A percentile compares a stretch with the other conserved stretches of the same genome.
Conservation (phyloP, 1,140 invertebrate species). For the Bombyx mori region ASM3026992v2 NC_085116.1:8940501-8941000, state of each 20-base stretch:
- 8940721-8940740: conserved; percentile 67
- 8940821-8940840: conserved; percentile 73
- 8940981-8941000: conserved; percentile 48
- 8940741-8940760: conserved; percentile 72
- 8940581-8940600: neutral
- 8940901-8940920: conserved; percentile 44
- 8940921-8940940: conserved; percentile 75
- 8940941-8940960: conserved; percentile 75
- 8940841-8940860: conserved; percentile 50
- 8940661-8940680: conserved; percentile 38
- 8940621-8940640: neutral
- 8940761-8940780: conserved; percentile 39
- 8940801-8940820: conserved; percentile 71
- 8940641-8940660: neutral
- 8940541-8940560: too few species aligned
- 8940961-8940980: conserved; percentile 37
- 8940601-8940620: neutral
- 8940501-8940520: too few species aligned
- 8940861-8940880: conserved; percentile 38
- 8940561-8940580: neutral
- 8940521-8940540: too few species aligned
- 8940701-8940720: conserved; percentile 53
- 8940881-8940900: conserved; percentile 32
- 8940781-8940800: conserved; percentile 54
- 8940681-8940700: conserved; percentile 68